Evolutionary conservation across 2,797 vertebrate genomes (phyloP).

Genomic region (Artibeus jamaicensis): DNA sequence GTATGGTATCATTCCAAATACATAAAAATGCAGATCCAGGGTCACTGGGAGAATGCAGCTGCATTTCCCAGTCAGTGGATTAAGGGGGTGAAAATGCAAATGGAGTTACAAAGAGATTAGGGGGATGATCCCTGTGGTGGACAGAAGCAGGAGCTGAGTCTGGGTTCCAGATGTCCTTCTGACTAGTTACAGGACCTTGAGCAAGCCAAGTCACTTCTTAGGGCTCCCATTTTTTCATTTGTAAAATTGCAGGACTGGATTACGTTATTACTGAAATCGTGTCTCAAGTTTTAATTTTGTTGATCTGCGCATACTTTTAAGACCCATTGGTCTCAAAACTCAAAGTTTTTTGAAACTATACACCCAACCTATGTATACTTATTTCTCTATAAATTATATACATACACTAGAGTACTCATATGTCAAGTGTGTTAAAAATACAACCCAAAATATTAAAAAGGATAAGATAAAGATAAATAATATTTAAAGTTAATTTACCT

Average conservation of each 20-base stretch:
- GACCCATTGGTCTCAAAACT: neutral
- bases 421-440: slow-evolving; percentile 14
- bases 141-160: neutral
- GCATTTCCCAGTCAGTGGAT: neutral
- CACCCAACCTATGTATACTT: neutral
- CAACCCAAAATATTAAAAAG: neutral
- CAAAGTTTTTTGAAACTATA: slow-evolving; percentile 11
- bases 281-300: slow-evolving; percentile 15
- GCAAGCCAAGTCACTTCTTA: neutral
- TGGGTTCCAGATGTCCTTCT: neutral
- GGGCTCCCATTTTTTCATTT: neutral
- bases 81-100: neutral
- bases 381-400: neutral
- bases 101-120: neutral
- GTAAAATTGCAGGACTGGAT: neutral
- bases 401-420: neutral
- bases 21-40: neutral
- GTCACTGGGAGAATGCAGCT: neutral
- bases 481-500: slow-evolving; percentile 31
- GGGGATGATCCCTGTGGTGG: neutral
- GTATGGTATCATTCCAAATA: neutral
- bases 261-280: neutral
- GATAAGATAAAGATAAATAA: neutral
- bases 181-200: neutral
- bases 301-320: neutral